Base-by-base conservation (phyloP, 1,140 invertebrate species). In the Copidosoma floridanum region DNA sequence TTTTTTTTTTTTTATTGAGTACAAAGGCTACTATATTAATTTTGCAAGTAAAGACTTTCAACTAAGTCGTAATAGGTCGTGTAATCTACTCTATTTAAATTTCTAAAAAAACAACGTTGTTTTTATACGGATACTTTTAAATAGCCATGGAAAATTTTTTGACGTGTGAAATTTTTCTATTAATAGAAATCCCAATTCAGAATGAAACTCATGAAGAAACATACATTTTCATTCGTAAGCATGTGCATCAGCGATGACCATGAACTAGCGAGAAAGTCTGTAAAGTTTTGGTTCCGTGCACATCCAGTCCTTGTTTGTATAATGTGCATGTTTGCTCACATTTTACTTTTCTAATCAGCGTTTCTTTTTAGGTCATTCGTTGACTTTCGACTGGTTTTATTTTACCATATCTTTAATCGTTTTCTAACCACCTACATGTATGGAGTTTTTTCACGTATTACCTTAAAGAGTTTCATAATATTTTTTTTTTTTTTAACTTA, bases 231-330 rank as follows among this genome's bases (percentile, higher is more conserved):
- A 57, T 53, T 8, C 2, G 27, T n/a, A 2, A 52, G 27, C 29
- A 56, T 57, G 32, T 48, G 47, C 26, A 52, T 47, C 37, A 60
- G 27, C 53, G 52, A 52, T 41, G 61, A 63, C 51, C 62, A 43
- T 68, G 54, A 71, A 70, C 65, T 43, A 63, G 64, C 76, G 74
- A 71, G 77, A 78, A 79, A 80, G 75, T 79, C 68, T 35, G 68
- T 48, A 6, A 71, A 72, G 77, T 75, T 79, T 70, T 78, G 78
- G 68, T 80, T 68, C 68, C 71, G 51, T 78, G 77, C 72, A 75
- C 77, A 80, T 80, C 64, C 70, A 80, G 78, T 74, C 51, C 77
- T 75, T 70, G 65, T 65, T 74, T 65, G 63, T 65, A 64, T 68
- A 65, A 69, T 59, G 59, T 65, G 63, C 65, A 48, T 65, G 66